A percentile compares a stretch with the other conserved stretches of the same genome.
phyloP scores from a whole-genome alignment of 2,113 vertebrate species.

The Onychostruthus taczanowskii region DNA sequence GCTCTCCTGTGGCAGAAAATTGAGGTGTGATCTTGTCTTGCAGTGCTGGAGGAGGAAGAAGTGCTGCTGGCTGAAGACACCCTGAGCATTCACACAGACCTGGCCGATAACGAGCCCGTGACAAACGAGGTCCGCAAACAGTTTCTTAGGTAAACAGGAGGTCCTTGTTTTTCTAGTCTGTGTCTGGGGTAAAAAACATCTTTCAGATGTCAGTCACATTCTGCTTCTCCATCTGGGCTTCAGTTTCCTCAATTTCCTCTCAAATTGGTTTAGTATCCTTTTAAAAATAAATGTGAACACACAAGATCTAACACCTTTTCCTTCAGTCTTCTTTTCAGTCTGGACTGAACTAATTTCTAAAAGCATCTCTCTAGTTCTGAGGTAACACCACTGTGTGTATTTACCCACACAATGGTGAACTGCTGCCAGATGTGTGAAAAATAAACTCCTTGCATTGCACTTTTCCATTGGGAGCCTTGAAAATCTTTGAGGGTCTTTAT shows the following conservation, averaged over 20 bases:
- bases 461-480: background rate
- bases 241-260: background rate
- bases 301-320: background rate
- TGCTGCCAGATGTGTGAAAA: background rate
- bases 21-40: background rate
- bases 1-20: background rate
- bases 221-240: background rate
- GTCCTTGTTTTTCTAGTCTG: background rate
- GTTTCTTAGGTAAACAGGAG: constrained; percentile 83
- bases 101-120: constrained; percentile 83
- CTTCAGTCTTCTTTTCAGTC: background rate
- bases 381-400: background rate
- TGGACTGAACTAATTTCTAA: background rate
- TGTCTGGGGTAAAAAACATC: background rate
- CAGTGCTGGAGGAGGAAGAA: constrained; percentile 77
- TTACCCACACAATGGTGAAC: background rate
- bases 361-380: background rate
- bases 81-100: constrained; percentile 87
- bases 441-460: background rate
- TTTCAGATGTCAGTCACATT: background rate
- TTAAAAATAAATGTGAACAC: background rate
- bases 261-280: background rate
- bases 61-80: constrained; percentile 84
- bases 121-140: constrained; percentile 84
- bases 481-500: background rate